Evolutionary conservation across 2,888 invertebrate genomes (phyloP), one percentile per base, ranked within the genome.

Genomic region (Sabatieria punctata): DNA sequence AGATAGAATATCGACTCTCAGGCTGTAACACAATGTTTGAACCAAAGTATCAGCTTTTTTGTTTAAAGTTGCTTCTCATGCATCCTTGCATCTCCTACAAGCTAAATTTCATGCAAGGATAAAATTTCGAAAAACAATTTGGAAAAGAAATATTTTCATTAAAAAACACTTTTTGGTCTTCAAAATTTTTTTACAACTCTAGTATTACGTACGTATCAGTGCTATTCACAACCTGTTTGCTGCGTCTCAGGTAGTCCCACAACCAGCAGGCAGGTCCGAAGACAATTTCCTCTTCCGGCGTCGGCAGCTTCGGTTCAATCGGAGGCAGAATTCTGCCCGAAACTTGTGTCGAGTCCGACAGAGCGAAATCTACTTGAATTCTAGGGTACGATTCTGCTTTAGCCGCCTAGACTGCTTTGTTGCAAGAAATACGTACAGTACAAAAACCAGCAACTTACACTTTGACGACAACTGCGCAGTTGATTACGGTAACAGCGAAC

Each of bases 241-340:
- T 11, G 8, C 30, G 8, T 22, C 75, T 67, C 13, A 95, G 70
- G 67, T 95, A 97, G 65, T 97, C 95, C 97, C 97, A 99, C 19
- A 97, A 71, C 93, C 95, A 97, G 61, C 89, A 88, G 0, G 95
- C 93, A 0, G 95, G 91, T 0, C 89, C 95, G 71, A 75, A 70
- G 41, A 67, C 66, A 36, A 73, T 70, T 57, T 73, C 72, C 50
- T 71, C 88, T 65, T 89, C 88, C 0, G 88, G 78, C 1, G 77
- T 74, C 53, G 83, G 77, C 63, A 79, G 80, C 24, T 75, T 66
- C 77, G 67, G 70, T 43, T 64, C 60, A 19, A 69, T 59, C 1
- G 66, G 64, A 15, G 57, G 49, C 40, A 59, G 61, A 13, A 58
- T 52, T 2, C 68, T 65, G 18, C 65, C 53, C 46, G 60, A 58